Evolutionary conservation across 2,797 vertebrate species (phyloP).

Genomic region (Dermochelys coriacea): DNA sequence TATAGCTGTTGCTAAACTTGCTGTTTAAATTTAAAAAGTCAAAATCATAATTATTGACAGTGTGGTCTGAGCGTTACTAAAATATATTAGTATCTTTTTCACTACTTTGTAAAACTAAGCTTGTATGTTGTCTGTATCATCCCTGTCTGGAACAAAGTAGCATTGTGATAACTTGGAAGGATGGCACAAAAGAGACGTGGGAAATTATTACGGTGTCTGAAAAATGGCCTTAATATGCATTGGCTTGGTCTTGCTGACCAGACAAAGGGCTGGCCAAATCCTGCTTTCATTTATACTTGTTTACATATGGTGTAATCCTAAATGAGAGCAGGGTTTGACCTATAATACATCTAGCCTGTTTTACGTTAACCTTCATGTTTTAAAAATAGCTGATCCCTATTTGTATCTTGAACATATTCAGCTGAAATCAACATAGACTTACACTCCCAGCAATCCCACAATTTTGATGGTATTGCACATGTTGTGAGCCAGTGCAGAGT

Average conservation of each 20-base stretch:
- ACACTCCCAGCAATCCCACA: not conserved
- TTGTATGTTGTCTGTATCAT: not conserved
- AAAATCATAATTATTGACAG: not conserved
- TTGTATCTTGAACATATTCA: not conserved
- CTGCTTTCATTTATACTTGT: not conserved
- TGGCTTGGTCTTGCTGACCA: not conserved
- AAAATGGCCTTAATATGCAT: not conserved
- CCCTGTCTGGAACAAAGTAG: not conserved
- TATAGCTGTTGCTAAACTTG: constrained; percentile 8
- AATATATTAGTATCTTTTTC: not conserved
- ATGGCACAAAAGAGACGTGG: not conserved
- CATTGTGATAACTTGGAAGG: not conserved
- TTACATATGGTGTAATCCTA: not conserved
- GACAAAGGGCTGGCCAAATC: not conserved
- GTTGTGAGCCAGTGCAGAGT: not conserved
- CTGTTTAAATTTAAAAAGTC: constrained; percentile 30
- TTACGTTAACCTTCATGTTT: not conserved
- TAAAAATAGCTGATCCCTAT: not conserved
- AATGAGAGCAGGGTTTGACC: not conserved
- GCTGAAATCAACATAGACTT: not conserved
- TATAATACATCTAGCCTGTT: not conserved
- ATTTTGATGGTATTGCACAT: not conserved
- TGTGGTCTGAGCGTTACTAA: not conserved
- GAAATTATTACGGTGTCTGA: not conserved
- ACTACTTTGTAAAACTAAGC: not conserved